Evolutionary conservation across 1,140 invertebrate species (phyloP).

Genomic region (Acromyrmex charruanus): DNA sequence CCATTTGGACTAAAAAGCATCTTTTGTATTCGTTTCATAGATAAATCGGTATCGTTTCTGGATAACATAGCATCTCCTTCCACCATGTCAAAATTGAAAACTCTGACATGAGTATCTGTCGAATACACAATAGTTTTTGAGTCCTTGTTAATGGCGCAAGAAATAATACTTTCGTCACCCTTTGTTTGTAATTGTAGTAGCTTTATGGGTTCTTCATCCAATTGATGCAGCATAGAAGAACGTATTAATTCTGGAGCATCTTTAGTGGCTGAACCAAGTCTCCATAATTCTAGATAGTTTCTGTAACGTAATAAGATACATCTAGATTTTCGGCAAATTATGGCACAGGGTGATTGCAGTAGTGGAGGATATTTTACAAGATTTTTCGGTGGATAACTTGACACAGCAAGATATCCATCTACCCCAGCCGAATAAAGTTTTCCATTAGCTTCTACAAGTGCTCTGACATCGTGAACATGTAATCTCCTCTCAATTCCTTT

Average conservation of each 20-base stretch:
- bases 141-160: conserved; percentile 90
- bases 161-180: conserved; percentile 89
- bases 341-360: conserved; percentile 88
- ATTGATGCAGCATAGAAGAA: conserved; percentile 74
- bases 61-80: conserved; percentile 79
- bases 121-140: conserved; percentile 92
- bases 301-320: conserved; percentile 90
- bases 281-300: conserved; percentile 89
- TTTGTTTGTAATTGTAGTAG: conserved; percentile 89
- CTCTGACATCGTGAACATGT: conserved; percentile 94
- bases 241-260: conserved; percentile 75
- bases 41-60: conserved; percentile 77
- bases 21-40: conserved; percentile 80
- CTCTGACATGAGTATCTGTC: conserved; percentile 88
- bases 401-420: conserved; percentile 91
- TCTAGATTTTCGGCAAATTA: conserved; percentile 87
- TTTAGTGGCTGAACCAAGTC: conserved; percentile 85
- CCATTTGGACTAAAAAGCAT: conserved; percentile 83
- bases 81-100: conserved; percentile 89
- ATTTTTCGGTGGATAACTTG: conserved; percentile 89
- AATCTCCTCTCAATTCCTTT: conserved; percentile 92
- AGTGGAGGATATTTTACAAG: conserved; percentile 91
- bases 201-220: conserved; percentile 89
- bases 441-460: conserved; percentile 88
- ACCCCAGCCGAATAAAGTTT: conserved; percentile 93